Evolutionary conservation across 2,888 invertebrate genomes (phyloP).

Genomic region (Incurvaria masculella): DNA sequence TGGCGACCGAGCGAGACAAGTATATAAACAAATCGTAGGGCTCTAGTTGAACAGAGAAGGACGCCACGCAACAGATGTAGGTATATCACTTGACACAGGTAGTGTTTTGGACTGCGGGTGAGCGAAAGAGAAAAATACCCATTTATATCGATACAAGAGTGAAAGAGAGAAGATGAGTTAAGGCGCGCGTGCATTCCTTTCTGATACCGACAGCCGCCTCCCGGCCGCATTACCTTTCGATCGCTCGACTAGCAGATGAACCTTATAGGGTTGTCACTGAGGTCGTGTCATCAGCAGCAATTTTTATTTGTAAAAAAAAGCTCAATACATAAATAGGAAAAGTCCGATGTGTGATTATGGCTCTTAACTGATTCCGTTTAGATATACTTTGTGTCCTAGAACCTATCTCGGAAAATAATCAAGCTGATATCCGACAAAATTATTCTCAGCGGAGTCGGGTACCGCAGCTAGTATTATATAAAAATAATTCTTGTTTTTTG

Average conservation of each 20-base stretch:
- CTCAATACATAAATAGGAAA: too few species aligned
- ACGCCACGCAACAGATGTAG: slow-evolving; percentile 44
- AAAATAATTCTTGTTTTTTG: too few species aligned
- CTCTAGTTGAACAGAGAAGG: slow-evolving; percentile 34
- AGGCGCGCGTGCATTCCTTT: slow-evolving; percentile 56
- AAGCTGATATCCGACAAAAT: too few species aligned
- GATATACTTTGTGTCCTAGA: too few species aligned
- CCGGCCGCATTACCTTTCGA: slow-evolving; percentile 50
- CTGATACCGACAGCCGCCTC: slow-evolving; percentile 49
- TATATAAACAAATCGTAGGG: slow-evolving; percentile 50
- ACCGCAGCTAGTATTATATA: too few species aligned
- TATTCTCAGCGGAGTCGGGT: too few species aligned
- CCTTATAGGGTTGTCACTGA: slow-evolving; percentile 53
- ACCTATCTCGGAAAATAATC: too few species aligned
- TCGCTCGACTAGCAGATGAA: slow-evolving; percentile 58
- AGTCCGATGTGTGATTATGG: too few species aligned
- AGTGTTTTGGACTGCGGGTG: slow-evolving; percentile 54
- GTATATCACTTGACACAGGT: slow-evolving; percentile 55
- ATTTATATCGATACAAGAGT: too few species aligned
- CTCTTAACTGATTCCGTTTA: too few species aligned
- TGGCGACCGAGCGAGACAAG: slow-evolving; percentile 39
- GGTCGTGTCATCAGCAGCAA: too few species aligned
- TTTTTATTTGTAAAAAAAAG: too few species aligned
- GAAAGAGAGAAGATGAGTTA: slow-evolving; percentile 45
- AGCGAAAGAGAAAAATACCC: slow-evolving; percentile 49